These are phyloP conservation scores for Alaudala cheleensis DNA, from an alignment of 2,113 vertebrate genomes.

Conservation along the genomic window DNA sequence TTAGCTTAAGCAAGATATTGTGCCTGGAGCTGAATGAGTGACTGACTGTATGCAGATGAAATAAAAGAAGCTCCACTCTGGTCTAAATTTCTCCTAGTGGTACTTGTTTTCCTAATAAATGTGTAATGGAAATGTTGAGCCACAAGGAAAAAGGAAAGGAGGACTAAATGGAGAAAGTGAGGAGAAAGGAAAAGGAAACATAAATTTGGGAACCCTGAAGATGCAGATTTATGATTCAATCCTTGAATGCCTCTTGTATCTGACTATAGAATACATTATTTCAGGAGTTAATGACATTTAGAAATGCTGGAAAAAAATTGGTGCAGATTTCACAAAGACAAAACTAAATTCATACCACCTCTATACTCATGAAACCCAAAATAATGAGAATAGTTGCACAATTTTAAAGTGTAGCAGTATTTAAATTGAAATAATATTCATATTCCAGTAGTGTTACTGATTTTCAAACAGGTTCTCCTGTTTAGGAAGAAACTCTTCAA, in stretches of 20 bases:
- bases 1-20: not conserved
- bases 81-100: not conserved
- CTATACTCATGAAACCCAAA: not conserved
- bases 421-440: not conserved
- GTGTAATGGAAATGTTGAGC: conserved; percentile 1
- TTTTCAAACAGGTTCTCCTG: not conserved
- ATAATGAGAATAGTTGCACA: not conserved
- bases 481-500: not conserved
- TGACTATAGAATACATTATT: not conserved
- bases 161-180: not conserved
- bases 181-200: not conserved
- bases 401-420: not conserved
- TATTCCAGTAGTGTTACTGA: not conserved
- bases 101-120: conserved; percentile 7
- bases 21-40: not conserved
- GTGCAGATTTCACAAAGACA: not conserved
- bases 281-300: not conserved
- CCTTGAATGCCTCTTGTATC: not conserved
- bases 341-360: not conserved
- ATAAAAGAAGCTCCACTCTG: not conserved
- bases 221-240: not conserved
- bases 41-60: not conserved
- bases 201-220: not conserved
- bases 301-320: not conserved
- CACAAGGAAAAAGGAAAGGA: not conserved